Conservation (phyloP, 1,140 invertebrate species). For the Meteorus sp. region DNA sequence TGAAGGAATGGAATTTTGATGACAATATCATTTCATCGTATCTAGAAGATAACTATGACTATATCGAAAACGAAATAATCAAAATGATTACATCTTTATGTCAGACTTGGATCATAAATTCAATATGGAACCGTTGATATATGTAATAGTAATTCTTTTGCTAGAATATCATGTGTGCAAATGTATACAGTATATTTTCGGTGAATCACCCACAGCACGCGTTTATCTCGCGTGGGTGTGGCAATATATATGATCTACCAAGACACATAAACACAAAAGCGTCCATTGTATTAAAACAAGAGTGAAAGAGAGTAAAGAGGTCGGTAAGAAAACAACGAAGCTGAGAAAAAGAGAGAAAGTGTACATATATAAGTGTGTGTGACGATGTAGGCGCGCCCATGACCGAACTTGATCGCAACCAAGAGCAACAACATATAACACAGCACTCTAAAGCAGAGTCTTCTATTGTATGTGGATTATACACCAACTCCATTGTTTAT, state of each 20-base stretch:
- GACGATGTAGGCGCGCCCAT: slow-evolving; percentile 14
- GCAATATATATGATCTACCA: not conserved
- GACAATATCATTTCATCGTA: too few relatives aligned
- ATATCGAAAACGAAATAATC: too few relatives aligned
- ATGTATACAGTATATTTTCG: not conserved
- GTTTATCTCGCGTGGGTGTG: slow-evolving; percentile 23
- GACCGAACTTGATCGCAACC: slow-evolving; percentile 24
- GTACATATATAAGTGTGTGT: not conserved
- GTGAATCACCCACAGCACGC: slow-evolving; percentile 13
- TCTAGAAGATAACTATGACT: too few relatives aligned
- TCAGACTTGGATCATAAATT: too few relatives aligned
- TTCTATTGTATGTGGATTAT: slow-evolving; percentile 22
- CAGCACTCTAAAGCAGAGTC: slow-evolving; percentile 6
- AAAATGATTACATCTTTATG: too few relatives aligned
- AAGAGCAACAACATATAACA: slow-evolving; percentile 3
- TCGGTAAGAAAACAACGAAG: not conserved
- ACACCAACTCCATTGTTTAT: slow-evolving; percentile 36
- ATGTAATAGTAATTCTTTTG: not conserved
- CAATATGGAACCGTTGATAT: too few relatives aligned
- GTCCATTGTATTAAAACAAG: slow-evolving; percentile 22
- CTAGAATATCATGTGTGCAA: not conserved
- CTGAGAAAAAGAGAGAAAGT: not conserved
- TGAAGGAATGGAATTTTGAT: too few relatives aligned
- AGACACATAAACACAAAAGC: slow-evolving; percentile 23
- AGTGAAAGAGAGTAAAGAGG: slow-evolving; percentile 12